These are phyloP conservation scores for Sapajus apella DNA, from an alignment of 2,113 vertebrate genomes.

Conservation along the genomic window DNA sequence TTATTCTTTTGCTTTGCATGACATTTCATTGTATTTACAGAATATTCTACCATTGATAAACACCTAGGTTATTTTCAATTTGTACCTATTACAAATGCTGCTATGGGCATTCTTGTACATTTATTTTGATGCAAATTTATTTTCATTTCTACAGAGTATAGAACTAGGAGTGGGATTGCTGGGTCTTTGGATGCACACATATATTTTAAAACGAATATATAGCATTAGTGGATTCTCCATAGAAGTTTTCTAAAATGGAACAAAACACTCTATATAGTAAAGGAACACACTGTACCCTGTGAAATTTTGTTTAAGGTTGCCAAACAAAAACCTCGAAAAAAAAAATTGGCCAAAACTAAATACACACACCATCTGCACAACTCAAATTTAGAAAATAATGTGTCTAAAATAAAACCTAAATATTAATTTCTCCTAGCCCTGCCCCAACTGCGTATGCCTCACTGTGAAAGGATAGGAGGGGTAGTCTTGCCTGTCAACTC, in stretches of 20 bases:
- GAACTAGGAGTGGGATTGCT: neutral
- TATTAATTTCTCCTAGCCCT: neutral
- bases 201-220: neutral
- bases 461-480: neutral
- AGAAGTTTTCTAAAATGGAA: neutral
- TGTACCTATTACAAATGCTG: neutral
- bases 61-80: neutral
- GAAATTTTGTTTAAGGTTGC: conserved; percentile 26
- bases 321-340: neutral
- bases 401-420: neutral
- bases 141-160: neutral
- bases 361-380: neutral
- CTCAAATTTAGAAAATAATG: neutral
- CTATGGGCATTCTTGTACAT: neutral
- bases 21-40: neutral
- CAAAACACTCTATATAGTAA: neutral
- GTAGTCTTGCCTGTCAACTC: neutral
- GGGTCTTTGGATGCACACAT: neutral
- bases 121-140: neutral
- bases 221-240: neutral
- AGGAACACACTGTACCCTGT: neutral
- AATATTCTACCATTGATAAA: neutral
- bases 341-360: neutral
- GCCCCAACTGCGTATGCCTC: neutral
- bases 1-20: neutral